Evolutionary conservation across 2,888 invertebrate species (phyloP).

Genomic region (Sesia bembeciformis): DNA sequence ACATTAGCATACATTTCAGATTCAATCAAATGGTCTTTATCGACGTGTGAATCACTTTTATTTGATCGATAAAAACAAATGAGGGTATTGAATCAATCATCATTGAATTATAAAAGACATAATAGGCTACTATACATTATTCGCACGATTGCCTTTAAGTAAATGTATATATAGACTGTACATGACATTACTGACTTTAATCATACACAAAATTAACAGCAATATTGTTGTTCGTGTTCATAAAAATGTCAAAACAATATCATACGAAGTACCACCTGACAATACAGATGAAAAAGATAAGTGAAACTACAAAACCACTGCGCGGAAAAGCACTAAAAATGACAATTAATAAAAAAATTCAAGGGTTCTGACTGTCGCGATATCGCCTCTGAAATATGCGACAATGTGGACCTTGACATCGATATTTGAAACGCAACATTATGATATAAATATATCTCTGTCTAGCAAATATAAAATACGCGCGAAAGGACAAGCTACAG

Average conservation of each 20-base stretch:
- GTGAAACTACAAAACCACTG: slow-evolving; percentile 24
- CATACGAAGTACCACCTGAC: slow-evolving; percentile 31
- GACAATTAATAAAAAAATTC: slow-evolving; percentile 62
- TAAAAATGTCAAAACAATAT: slow-evolving; percentile 31
- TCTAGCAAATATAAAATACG: slow-evolving; percentile 20
- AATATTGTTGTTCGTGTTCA: slow-evolving; percentile 15
- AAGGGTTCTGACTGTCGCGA: slow-evolving; percentile 45
- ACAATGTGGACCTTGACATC: slow-evolving; percentile 20
- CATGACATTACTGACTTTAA: not conserved
- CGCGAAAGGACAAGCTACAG: slow-evolving; percentile 24
- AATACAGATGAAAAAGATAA: slow-evolving; percentile 31
- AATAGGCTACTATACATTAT: not conserved
- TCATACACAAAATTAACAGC: not conserved
- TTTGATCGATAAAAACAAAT: slow-evolving; percentile 57
- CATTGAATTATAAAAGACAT: not conserved
- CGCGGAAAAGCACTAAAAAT: slow-evolving; percentile 49
- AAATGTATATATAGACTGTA: not conserved
- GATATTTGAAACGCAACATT: slow-evolving; percentile 13
- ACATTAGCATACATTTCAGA: slow-evolving; percentile 64
- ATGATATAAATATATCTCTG: slow-evolving; percentile 23
- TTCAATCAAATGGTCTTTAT: slow-evolving; percentile 48
- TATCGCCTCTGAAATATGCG: slow-evolving; percentile 48
- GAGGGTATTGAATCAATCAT: slow-evolving; percentile 11
- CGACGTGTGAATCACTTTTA: slow-evolving; percentile 52
- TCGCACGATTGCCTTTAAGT: not conserved